Base-by-base conservation (phyloP, 2,113 vertebrate species). In the Ariopsis seemanni region DNA sequence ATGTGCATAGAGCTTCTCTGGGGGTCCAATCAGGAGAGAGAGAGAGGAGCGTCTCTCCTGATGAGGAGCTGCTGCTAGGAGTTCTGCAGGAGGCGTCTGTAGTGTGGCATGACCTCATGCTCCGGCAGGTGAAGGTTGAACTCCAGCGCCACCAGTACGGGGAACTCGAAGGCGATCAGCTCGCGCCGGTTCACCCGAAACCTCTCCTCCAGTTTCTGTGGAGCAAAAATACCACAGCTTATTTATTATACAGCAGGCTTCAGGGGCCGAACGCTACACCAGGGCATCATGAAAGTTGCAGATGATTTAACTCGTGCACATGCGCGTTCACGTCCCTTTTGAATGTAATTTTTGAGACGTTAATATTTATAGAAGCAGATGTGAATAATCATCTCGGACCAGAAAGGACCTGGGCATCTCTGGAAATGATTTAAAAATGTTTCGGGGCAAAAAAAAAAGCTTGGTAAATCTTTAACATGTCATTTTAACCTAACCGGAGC, bases 131-230 rank as follows among this genome's bases (percentile, higher is more conserved):
- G 98, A 72, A 99, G 97, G 78, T 98, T 98, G 88, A 99, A 99
- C 92, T 99, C 98, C 93, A 99, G 94, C 87, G 98, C 98, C 93
- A 99, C 98, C 91, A 99, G 93, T 86, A 99, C 97, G 0, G 97
- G 98, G 93, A 99, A 99, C 92, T 99, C 98, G 0, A 98, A 99
- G 93, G 98, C 97, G 1, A 99, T 99, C 92, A 99, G 96, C 93
- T 99, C 98, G 17, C 98, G 94, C 67, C 98, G 95, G 91, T 99
- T 99, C 93, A 99, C 95, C 84, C 98, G 94, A 95, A 99, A 99
- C 92, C 96, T 96, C 94, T 99, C 98, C 94, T 99, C 98, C 95
- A 99, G 96, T 97, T 99, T 99, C 98, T 99, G 93, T 63, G 89
- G 89, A 5, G 74, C 75, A 82, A 87, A 86, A 42, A 87, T 14